Evolutionary conservation across 2,113 vertebrate genomes (phyloP), one percentile per base, ranked within the genome.

Genomic region (Phrynocephalus versicolor): DNA sequence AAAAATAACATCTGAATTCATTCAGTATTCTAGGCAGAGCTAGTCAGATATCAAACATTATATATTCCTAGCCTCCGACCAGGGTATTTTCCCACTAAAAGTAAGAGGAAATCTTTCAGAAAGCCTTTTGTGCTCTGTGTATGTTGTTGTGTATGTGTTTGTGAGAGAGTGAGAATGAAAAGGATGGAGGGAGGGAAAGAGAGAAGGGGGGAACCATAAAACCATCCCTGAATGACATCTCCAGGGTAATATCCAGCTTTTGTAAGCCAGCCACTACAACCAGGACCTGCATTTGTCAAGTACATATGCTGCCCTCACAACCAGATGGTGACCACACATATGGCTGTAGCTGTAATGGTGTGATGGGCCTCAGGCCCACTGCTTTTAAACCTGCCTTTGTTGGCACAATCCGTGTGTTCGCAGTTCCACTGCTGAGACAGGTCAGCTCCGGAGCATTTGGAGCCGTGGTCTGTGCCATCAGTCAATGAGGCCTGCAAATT

Each of bases 391-490:
- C 75, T 76, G 62, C 58, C 65, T 79, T 41, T 60, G 71, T 83
- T 71, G 60, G 85, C n/a, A 21, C 0, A 15, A 1, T 7, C n/a
- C 21, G 62, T 73, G 51, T 16, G 0, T 0, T 19, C n/a, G 45
- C 19, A 27, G 35, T 58, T 35, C 41, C 25, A 16, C 65, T 55
- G 1, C 82, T 65, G 65, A 2, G 18, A 71, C 51, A 60, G 67
- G 60, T 45, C 60, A 16, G 62, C 10, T 39, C 60, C 19, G 37
- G 78, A 89, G 62, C 83, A 21, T 19, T 79, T 57, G 72, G 77
- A 81, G 76, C 18, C 81, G 19, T 9, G 0, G 16, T 60, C 35
- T 37, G 6, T 64, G 71, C 19, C 64, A 67, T 45, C 65, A 41
- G n/a, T 80, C 77, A 83, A 2, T 19, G 72, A 35, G 1, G 79